phyloP scores from a whole-genome alignment of 2,888 invertebrate species.

The Axea sp. region DNA sequence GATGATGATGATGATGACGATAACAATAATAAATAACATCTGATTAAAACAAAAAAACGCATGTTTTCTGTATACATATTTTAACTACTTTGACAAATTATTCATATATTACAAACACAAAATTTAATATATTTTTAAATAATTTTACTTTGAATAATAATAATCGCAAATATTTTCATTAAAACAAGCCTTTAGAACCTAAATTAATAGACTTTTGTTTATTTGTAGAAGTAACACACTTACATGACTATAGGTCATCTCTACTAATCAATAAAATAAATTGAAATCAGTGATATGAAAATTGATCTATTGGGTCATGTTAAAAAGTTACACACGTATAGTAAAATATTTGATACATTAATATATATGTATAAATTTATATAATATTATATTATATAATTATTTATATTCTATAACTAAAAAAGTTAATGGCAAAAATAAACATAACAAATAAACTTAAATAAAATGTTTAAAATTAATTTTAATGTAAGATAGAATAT shows the following conservation, averaged over 20 bases:
- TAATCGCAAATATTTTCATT: conserved; percentile 4
- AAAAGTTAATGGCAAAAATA: too few relatives aligned
- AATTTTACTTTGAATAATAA: too few relatives aligned
- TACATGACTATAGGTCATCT: conserved; percentile 47
- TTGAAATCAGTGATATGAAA: conserved; percentile 53
- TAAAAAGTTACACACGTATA: conserved; percentile 39
- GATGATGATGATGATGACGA: too few relatives aligned
- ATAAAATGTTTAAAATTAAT: background rate
- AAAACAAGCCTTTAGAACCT: conserved; percentile 17
- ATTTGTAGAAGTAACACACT: conserved; percentile 35
- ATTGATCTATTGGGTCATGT: conserved; percentile 44
- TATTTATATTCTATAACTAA: conserved; percentile 1
- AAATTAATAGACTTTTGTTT: conserved; percentile 29
- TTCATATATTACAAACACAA: too few relatives aligned
- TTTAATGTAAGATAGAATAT: background rate
- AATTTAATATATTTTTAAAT: background rate
- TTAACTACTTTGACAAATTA: too few relatives aligned
- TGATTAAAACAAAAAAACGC: too few relatives aligned
- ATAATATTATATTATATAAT: too few relatives aligned
- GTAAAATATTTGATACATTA: conserved; percentile 7
- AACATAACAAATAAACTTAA: too few relatives aligned
- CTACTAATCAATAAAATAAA: conserved; percentile 53
- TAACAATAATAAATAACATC: too few relatives aligned
- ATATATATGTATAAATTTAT: background rate
- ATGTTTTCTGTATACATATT: too few relatives aligned